These are phyloP conservation scores for Spea bombifrons DNA, from an alignment of 2,113 vertebrate genomes.

Conservation along the genomic window DNA sequence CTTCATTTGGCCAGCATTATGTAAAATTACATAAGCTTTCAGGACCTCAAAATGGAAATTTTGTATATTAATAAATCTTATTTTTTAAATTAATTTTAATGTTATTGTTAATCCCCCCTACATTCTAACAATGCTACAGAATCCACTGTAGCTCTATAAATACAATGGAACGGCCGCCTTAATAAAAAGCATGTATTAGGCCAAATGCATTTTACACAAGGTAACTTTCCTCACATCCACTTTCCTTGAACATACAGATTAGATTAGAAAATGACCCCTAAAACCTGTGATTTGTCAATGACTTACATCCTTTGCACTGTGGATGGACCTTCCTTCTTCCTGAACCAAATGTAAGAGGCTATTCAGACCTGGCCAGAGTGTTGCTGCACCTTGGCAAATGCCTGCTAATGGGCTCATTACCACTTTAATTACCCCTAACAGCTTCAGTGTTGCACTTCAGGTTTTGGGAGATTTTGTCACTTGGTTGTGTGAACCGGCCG, in stretches of 20 bases:
- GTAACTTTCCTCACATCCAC: background rate
- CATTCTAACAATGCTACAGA: too few relatives aligned
- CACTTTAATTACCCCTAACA: slow-evolving; percentile 66
- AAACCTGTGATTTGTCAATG: slow-evolving; percentile 23
- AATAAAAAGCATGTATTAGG: too few relatives aligned
- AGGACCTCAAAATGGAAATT: too few relatives aligned
- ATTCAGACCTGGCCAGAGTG: slow-evolving; percentile 55
- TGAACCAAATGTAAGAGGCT: slow-evolving; percentile 53
- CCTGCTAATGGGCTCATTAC: slow-evolving; percentile 70
- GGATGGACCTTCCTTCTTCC: slow-evolving; percentile 40
- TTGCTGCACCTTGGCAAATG: slow-evolving; percentile 53
- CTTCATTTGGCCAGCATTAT: too few relatives aligned
- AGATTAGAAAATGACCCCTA: slow-evolving; percentile 22
- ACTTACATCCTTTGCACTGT: slow-evolving; percentile 31
- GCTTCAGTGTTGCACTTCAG: slow-evolving; percentile 62
- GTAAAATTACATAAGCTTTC: too few relatives aligned
- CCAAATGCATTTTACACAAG: background rate
- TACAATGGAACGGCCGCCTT: too few relatives aligned
- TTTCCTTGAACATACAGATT: background rate
- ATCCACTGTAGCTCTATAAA: too few relatives aligned
- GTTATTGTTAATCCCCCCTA: too few relatives aligned
- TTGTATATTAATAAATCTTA: too few relatives aligned
- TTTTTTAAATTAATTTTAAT: too few relatives aligned
- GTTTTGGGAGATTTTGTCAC: slow-evolving; percentile 65
- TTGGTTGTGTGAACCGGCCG: slow-evolving; percentile 70